These are phyloP conservation scores for Myotis myotis DNA, from an alignment of 2,797 vertebrate species.

Conservation along the genomic window DNA sequence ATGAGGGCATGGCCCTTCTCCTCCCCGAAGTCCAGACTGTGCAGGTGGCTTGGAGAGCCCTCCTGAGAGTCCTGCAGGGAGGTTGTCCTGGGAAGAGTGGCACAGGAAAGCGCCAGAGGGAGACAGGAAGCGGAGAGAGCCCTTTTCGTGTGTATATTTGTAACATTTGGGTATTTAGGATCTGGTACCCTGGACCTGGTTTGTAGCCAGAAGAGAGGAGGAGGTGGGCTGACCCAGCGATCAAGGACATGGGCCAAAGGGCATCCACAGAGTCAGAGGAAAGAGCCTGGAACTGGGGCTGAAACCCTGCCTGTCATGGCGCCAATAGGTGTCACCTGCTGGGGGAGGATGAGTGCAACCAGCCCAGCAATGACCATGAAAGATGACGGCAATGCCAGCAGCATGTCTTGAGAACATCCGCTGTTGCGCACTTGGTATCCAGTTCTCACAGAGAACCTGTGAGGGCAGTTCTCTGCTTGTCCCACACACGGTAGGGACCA, in stretches of 20 bases:
- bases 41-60: background rate
- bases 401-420: background rate
- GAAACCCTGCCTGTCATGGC: background rate
- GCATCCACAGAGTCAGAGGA: background rate
- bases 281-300: background rate
- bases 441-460: background rate
- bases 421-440: background rate
- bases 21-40: background rate
- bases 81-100: background rate
- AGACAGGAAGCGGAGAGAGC: background rate
- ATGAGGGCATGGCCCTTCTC: background rate
- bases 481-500: background rate
- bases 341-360: too few species aligned
- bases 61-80: background rate
- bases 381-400: too few species aligned
- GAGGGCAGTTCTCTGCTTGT: background rate
- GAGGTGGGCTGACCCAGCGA: background rate
- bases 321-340: background rate
- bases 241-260: background rate
- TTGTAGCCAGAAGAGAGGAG: background rate
- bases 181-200: background rate
- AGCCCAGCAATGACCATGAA: background rate
- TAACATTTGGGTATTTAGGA: background rate
- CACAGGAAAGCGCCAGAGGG: background rate
- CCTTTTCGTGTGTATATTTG: background rate